Evolutionary conservation across 1,140 invertebrate species (phyloP), one percentile per base, ranked within the genome.

Genomic region (Andricus grossulariae): DNA sequence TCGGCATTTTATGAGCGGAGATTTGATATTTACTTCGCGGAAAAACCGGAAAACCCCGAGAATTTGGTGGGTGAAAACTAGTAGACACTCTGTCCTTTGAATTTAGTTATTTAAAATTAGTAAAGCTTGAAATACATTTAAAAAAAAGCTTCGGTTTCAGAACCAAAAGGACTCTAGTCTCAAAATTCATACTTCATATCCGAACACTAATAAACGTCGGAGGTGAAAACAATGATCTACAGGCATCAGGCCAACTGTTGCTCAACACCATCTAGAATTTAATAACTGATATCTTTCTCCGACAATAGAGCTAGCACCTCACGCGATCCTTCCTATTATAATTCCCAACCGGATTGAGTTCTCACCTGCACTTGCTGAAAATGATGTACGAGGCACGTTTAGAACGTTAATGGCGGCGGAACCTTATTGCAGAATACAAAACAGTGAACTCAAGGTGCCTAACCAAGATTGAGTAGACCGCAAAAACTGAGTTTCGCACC

Each of bases 391-490:
- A 76, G 71, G 74, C 75, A 72, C 72, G 51, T 78, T 81, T 81
- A 72, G 25, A 74, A 71, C 51, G 45, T 21, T 45, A 25, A 50
- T 71, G 50, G 32, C 39, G 21, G 39, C 16, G 72, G 32, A 60
- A 71, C 72, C 72, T 76, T 66, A 75, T 82, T 72, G 54, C 52
- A 76, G 83, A 79, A 84, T 84, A 84, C 83, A 84, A 84, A 84
- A 79, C 77, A 82, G 80, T 74, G 52, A 80, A 76, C 73, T 82
- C 54, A 50, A 51, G 32, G 39, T 18, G 57, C 79, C 83, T 87
- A 88, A 88, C 84, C 79, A 86, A 87, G 86, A 88, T 86, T 80
- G 84, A 88, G 82, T 83, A 80, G 74, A 25, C 72, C 55, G 75
- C 75, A 83, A 87, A 88, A 85, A 85, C 75, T 83, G 83, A 18